Evolutionary conservation across 2,888 invertebrate genomes (phyloP), one percentile per base, ranked within the genome.

Genomic region (Hirtodrosophila duncani): DNA sequence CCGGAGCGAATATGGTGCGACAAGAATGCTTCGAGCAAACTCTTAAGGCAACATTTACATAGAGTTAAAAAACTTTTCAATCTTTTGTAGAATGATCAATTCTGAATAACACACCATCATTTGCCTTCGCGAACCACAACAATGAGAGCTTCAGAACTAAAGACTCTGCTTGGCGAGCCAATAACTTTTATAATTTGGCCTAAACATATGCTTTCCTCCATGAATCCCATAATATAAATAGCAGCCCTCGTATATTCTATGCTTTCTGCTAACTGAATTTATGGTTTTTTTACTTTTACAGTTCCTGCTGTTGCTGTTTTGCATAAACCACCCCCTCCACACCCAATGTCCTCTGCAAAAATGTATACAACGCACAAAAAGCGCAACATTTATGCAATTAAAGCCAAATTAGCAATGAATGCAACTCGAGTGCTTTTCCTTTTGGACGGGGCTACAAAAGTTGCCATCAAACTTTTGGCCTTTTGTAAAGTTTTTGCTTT

Each of bases 351-450:
- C 57, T 60, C 45, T 49, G 31, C 27, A 37, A 27, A 44, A 67
- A 71, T 67, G 37, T 79, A 70, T 67, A n/a, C n/a, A n/a, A 58
- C 63, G 56, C 56, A 78, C 67, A 80, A 74, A 74, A 74, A 74
- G 81, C 79, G 74, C 77, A 75, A 75, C 74, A 81, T 75, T 75
- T 81, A 79, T 79, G 81, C 82, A 81, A 77, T 77, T 77, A 77
- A 81, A 77, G 80, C 81, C 77, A 75, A 81, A 77, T 77, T 77
- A 77, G 81, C 74, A 81, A 74, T 74, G 81, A 74, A 81, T 75
- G 80, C 80, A 81, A 61, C 77, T 75, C 68, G 72, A 74, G 72
- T 74, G 72, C 78, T 78, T 67, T 62, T 63, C 60, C 59, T 69
- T 68, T 66, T 62, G 66, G 66, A 56, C 62, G 39, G 64, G 72